Conservation (phyloP, 2,888 invertebrate species). For the Brenthis daphne region DNA sequence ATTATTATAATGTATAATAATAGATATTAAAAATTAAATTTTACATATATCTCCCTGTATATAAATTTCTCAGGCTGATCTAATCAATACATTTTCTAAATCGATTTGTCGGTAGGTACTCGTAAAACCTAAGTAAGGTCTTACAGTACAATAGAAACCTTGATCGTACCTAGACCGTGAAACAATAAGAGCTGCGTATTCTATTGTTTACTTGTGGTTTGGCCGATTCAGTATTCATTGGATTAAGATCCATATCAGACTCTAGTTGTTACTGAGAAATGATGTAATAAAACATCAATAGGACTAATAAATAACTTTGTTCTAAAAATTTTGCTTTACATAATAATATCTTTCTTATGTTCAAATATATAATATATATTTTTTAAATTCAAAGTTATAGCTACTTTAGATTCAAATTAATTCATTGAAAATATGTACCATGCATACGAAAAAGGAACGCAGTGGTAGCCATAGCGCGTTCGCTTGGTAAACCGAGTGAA, state of each 20-base stretch:
- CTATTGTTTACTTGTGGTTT: constrained; percentile 28
- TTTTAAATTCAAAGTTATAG: no score
- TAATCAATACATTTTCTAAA: not conserved
- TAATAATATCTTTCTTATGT: no score
- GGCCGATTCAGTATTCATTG: constrained; percentile 20
- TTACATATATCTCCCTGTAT: no score
- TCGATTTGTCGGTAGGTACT: not conserved
- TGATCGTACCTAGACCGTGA: constrained; percentile 36
- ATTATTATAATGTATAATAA: no score
- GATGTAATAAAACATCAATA: not conserved
- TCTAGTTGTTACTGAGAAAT: constrained; percentile 1
- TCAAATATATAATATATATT: no score
- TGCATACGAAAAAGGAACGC: no score
- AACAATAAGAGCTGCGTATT: constrained; percentile 23
- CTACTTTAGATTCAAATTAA: no score
- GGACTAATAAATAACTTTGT: not conserved
- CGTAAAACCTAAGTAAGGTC: not conserved
- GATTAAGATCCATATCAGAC: constrained; percentile 19
- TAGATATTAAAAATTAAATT: no score
- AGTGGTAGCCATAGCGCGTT: no score
- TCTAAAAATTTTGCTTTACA: not conserved
- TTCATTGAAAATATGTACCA: no score
- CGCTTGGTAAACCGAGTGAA: no score
- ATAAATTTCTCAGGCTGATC: not conserved
- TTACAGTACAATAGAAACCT: constrained; percentile 16